Evolutionary conservation across 2,113 vertebrate genomes (phyloP).

Genomic region (Prunella fulvescens): DNA sequence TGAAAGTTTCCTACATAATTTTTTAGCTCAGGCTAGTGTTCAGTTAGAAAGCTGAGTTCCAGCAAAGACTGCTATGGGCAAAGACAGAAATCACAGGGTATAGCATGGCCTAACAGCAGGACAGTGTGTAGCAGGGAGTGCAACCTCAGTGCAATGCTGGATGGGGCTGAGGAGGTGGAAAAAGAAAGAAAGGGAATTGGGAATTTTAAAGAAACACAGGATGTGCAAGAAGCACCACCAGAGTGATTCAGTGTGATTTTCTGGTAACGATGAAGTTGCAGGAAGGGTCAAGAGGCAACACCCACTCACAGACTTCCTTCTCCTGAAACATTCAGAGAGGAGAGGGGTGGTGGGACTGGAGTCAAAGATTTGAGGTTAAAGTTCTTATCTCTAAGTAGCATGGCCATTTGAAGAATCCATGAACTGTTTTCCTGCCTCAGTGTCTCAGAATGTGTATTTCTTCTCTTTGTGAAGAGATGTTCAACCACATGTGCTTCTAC

Average conservation of each 20-base stretch:
- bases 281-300: neutral
- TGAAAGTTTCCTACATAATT: neutral
- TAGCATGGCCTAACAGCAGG: neutral
- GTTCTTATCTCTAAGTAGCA: neutral
- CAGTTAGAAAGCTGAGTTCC: neutral
- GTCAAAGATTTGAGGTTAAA: neutral
- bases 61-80: neutral
- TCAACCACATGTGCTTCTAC: neutral
- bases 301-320: neutral
- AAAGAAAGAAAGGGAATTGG: neutral
- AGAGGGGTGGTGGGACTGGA: neutral
- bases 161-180: neutral
- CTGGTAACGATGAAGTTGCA: fast-evolving
- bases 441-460: neutral
- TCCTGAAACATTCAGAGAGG: neutral
- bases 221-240: neutral
- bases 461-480: neutral
- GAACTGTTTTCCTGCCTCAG: neutral
- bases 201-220: neutral
- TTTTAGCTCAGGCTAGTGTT: neutral
- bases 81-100: neutral
- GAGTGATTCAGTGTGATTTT: neutral
- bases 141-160: neutral
- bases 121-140: neutral
- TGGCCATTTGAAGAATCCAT: neutral